Evolutionary conservation across 2,888 invertebrate species (phyloP), one percentile per base, ranked within the genome.

Genomic region (Drosophila multiciliata): DNA sequence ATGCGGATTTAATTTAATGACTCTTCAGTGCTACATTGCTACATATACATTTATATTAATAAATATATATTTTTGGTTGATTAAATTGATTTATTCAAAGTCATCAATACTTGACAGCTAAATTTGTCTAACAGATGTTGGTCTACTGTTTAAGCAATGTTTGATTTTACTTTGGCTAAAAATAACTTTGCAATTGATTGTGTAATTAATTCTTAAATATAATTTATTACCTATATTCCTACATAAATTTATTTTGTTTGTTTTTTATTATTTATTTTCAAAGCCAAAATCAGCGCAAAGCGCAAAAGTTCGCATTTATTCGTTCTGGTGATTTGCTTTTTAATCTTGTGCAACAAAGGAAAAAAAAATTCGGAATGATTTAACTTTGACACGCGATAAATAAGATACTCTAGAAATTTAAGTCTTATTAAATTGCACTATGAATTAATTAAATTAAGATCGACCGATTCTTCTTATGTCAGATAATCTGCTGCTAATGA

Each of bases 311-410:
- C 55, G 53, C 54, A 50, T 52, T 66, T 52, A 64, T 55, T 63
- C 45, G 52, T 32, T 70, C 60, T 64, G 65, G 65, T 77, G 75
- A 83, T 86, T 80, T 75, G 61, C 64, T 75, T 83, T 75, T 78
- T 78, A 73, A 69, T 66, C 45, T 26, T 66, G 65, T 66, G 50
- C 32, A 52, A 36, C 15, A 35, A 42, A 58, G 49, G 20, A 48
- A 52, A 68, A 65, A 61, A 48, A 78, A 38, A 17, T 1, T 0
- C 4, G 4, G 2, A n/a, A 40, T 8, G 17, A 40, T 40, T 40
- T 40, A 9, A 1, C 9, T 40, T 17, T 9, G 8, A 17, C 6
- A 36, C 8, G 3, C 17, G 2, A 3, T 8, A 3, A 8, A 3
- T 17, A 17, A 38, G n/a, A n/a, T 40, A 40, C n/a, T n/a, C n/a